Percentiles rank a stretch among this genome's conserved stretches.
phyloP scores from a whole-genome alignment of 2,888 invertebrate genomes.

The Pachydiplax longipennis region DNA sequence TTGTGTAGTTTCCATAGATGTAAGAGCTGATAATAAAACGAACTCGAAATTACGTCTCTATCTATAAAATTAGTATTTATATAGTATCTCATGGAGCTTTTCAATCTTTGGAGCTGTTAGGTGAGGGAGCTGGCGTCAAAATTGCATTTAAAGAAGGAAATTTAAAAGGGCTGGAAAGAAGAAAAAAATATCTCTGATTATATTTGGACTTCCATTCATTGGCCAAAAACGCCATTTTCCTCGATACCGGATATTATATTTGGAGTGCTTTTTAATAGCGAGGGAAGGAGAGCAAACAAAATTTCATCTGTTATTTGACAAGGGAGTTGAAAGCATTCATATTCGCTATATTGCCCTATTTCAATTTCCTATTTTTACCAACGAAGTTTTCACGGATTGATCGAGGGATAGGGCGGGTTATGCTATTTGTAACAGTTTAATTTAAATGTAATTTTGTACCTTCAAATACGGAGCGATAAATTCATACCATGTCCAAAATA shows the following conservation, averaged over 20 bases:
- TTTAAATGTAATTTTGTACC: background rate
- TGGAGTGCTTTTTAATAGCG: background rate
- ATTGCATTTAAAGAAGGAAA: too few relatives aligned
- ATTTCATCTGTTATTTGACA: background rate
- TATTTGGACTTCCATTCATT: background rate
- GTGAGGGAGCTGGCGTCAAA: too few relatives aligned
- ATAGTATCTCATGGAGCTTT: too few relatives aligned
- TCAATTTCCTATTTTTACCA: background rate
- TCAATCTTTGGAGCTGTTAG: too few relatives aligned
- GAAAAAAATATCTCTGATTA: too few relatives aligned
- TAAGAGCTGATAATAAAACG: too few relatives aligned
- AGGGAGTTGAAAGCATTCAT: background rate
- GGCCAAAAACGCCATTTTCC: background rate
- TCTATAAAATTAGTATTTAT: too few relatives aligned
- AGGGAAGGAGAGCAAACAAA: background rate
- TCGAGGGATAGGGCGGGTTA: background rate
- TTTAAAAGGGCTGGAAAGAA: too few relatives aligned
- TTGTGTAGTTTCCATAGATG: too few relatives aligned
- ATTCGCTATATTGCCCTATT: background rate
- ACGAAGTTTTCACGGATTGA: background rate
- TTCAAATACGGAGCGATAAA: background rate
- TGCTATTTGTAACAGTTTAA: background rate
- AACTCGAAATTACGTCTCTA: too few relatives aligned
- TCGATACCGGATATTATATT: background rate
- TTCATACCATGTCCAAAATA: background rate